These are phyloP conservation scores for Galaxea fascicularis DNA, from an alignment of 92 coral and sea anemone genomes.

Conservation along the genomic window DNA sequence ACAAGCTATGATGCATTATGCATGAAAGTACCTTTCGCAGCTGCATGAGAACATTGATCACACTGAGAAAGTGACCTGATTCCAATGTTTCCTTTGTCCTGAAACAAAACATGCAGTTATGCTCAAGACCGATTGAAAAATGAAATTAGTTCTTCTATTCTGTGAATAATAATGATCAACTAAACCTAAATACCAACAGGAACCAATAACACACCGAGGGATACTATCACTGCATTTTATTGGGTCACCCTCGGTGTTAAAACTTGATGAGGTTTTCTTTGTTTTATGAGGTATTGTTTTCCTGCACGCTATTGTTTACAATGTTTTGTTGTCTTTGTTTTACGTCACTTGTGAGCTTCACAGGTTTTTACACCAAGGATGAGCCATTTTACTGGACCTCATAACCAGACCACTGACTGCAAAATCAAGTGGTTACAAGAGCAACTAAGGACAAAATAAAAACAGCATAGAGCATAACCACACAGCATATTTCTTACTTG, in stretches of 20 bases:
- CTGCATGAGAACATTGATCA: slow-evolving; percentile 98
- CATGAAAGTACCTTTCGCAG: slow-evolving; percentile 82
- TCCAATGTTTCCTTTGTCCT: slow-evolving; percentile 98
- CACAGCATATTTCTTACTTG: slow-evolving; percentile 67
- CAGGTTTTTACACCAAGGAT: too few relatives aligned
- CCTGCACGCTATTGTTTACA: too few relatives aligned
- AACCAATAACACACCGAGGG: slow-evolving; percentile 42
- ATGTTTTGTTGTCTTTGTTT: too few relatives aligned
- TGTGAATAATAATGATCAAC: too few relatives aligned
- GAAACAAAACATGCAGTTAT: slow-evolving; percentile 3
- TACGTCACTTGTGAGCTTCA: too few relatives aligned
- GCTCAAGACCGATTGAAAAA: too few relatives aligned
- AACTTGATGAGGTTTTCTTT: too few relatives aligned
- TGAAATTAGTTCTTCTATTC: too few relatives aligned
- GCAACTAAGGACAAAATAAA: slow-evolving; percentile 8
- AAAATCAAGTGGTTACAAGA: slow-evolving; percentile 2
- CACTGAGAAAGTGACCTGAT: slow-evolving; percentile 98
- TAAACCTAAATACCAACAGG: slow-evolving; percentile 69
- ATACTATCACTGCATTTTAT: slow-evolving; percentile 68
- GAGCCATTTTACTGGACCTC: too few relatives aligned
- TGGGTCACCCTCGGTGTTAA: too few relatives aligned
- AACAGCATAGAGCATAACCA: not conserved
- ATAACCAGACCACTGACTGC: slow-evolving; percentile 65
- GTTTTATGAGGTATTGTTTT: too few relatives aligned
- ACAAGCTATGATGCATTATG: too few relatives aligned